Evolutionary conservation across 2,797 vertebrate species (phyloP).

Genomic region (Spinus olivaceus): DNA sequence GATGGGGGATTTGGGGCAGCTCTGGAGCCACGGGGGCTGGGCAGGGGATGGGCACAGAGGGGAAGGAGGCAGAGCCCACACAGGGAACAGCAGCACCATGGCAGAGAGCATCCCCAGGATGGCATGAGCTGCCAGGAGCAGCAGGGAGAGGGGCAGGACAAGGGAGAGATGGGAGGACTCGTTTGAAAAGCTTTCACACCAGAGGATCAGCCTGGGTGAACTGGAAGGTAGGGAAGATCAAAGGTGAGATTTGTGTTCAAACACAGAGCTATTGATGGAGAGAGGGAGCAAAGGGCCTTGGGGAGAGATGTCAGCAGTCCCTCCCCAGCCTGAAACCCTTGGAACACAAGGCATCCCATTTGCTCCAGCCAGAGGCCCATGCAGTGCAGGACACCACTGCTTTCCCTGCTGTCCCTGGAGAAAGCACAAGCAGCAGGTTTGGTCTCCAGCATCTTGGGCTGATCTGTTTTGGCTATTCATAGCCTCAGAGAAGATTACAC

Average conservation of each 20-base stretch:
- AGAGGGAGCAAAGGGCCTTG: not conserved
- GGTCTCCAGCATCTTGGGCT: accelerated
- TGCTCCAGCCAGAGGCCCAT: not conserved
- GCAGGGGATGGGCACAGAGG: not conserved
- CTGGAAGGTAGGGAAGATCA: not conserved
- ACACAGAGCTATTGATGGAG: not conserved
- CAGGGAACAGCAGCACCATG: accelerated
- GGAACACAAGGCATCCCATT: accelerated
- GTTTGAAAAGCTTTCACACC: accelerated
- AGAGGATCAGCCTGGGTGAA: not conserved
- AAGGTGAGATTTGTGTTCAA: not conserved
- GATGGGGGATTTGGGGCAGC: not conserved
- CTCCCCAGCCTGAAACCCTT: not conserved
- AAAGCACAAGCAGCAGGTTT: not conserved
- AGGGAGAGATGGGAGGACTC: not conserved
- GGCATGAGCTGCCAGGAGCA: not conserved
- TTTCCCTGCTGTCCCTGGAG: not conserved
- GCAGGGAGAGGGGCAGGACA: not conserved
- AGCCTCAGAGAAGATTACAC: not conserved
- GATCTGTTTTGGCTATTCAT: not conserved
- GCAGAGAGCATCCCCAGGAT: not conserved
- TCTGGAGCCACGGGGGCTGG: no score
- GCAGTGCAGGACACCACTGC: not conserved
- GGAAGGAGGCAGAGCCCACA: not conserved
- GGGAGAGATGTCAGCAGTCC: accelerated